Evolutionary conservation across 1,140 invertebrate genomes (phyloP), one percentile per base, ranked within the genome.

Genomic region (Magallana angulata): DNA sequence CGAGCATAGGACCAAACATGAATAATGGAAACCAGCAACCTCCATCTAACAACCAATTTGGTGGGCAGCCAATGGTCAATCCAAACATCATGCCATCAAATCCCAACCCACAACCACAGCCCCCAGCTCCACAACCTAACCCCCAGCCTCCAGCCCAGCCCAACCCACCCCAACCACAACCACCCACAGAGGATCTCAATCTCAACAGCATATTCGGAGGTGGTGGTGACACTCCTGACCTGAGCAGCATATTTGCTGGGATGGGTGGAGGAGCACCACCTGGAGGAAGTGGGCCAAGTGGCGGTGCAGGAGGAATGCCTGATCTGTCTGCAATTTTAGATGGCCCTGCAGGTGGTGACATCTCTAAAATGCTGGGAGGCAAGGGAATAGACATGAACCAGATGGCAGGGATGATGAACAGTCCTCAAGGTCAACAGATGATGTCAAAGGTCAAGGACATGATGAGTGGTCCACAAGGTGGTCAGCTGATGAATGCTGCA

Each of bases 401-500:
- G 16, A 59, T 88, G 36, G 58, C 82, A 24, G 71, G 87, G 2
- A 85, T 88, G 87, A 30, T 88, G 16, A 76, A 83, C 56, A 68
- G 82, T 48, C 64, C 83, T 14, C 57, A 81, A 30, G 68, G 48
- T 14, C 57, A 62, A 80, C 62, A 84, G 16, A 30, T 88, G 60
- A 60, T 80, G 48, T 82, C 76, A 12, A 58, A 80, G 36, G 62
- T 87, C n/a, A 68, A 36, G 36, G 58, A 62, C 9, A 68, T 87
- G 60, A 57, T 87, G 18, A 87, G 57, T 59, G 86, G 86, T 11
- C 86, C 86, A 48, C 86, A 87, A 48, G 86, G 86, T 12, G 62
- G 56, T 85, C 36, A 81, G 76, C 30, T 88, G 1, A 88, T 88
- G 87, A 56, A 80, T 57, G 87, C 87, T 30, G 83, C 62, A 0